phyloP scores from a whole-genome alignment of 2,888 invertebrate species.

The Nysson spinosus region DNA sequence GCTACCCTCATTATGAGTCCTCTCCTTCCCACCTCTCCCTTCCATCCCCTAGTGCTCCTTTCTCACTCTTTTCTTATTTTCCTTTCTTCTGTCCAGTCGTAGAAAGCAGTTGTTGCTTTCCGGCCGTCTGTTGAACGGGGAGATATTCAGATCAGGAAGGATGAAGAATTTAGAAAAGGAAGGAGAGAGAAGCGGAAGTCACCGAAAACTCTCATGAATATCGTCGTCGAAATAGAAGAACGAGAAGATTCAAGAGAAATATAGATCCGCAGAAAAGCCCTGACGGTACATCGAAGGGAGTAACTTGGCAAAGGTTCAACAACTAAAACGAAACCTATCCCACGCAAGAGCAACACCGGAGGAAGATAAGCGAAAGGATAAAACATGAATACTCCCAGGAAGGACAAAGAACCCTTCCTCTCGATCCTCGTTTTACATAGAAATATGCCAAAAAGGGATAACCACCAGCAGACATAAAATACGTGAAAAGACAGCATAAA shows the following conservation, averaged over 20 bases:
- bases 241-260: not conserved
- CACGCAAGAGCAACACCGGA: constrained; percentile 25
- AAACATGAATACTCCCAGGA: no score
- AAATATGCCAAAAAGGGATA: no score
- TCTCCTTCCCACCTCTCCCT: constrained; percentile 7
- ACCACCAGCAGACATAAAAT: no score
- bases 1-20: constrained; percentile 44
- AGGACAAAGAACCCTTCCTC: no score
- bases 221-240: constrained; percentile 4
- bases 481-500: no score
- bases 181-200: constrained; percentile 4
- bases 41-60: not conserved
- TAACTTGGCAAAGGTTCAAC: constrained; percentile 9
- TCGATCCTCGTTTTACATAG: no score
- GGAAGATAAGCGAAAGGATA: constrained; percentile 13
- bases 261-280: no score
- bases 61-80: constrained; percentile 1
- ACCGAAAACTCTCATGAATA: no score
- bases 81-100: constrained; percentile 12
- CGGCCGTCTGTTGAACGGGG: constrained; percentile 5
- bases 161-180: constrained; percentile 8
- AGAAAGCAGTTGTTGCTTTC: constrained; percentile 35
- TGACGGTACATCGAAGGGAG: no score
- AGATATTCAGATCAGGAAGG: not conserved
- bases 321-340: not conserved